Conservation (phyloP, 2,113 vertebrate genomes). For the Neofelis nebulosa region DNA sequence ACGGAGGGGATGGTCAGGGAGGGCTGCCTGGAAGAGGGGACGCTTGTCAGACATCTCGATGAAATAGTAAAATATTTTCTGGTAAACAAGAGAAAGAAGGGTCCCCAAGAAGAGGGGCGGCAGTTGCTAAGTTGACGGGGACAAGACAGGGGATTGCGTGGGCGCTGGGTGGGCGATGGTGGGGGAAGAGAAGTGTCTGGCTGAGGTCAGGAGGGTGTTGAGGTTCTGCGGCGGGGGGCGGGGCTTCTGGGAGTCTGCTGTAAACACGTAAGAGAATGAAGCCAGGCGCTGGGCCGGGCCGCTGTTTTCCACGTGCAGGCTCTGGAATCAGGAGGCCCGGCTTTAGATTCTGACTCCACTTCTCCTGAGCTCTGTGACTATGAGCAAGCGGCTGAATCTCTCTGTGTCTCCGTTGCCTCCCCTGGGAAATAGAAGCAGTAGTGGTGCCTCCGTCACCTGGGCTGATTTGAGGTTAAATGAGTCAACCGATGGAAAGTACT, state of each 20-base stretch:
- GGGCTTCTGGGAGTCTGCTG: neutral
- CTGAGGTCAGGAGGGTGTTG: neutral
- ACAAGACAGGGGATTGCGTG: neutral
- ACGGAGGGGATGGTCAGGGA: no score
- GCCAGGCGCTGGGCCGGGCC: neutral
- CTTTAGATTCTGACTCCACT: neutral
- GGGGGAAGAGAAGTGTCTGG: fast-evolving
- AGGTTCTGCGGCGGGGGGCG: neutral
- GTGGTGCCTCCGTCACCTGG: fast-evolving
- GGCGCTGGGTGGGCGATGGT: no score
- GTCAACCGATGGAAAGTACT: neutral
- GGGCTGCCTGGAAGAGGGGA: no score
- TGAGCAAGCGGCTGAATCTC: neutral
- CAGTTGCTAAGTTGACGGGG: neutral
- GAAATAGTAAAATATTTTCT: no score
- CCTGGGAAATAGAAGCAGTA: neutral
- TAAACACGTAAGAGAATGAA: neutral
- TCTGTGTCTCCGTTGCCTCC: neutral
- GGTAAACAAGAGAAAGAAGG: no score
- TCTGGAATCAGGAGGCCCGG: neutral
- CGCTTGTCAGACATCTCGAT: no score
- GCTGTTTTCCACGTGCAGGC: neutral
- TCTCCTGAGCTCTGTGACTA: neutral
- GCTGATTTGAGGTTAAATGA: neutral
- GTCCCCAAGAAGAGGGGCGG: no score